A percentile compares a stretch with the other conserved stretches of the same genome.
Evolutionary conservation across 2,797 vertebrate species (phyloP).

Genomic region (Poeciliopsis gracilis): DNA sequence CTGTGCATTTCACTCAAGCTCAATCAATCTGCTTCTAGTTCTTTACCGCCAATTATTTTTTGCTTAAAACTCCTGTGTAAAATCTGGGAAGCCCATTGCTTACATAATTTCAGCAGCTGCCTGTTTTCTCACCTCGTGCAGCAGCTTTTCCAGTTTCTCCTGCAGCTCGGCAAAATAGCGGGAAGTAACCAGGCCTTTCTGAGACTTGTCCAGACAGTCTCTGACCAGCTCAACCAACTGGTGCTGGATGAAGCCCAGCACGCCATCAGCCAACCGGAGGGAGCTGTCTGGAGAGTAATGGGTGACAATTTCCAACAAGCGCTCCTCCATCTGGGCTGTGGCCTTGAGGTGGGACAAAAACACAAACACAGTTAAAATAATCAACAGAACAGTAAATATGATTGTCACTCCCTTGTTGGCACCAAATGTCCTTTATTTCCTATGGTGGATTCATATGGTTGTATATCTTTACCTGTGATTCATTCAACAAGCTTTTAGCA

Average conservation of each 20-base stretch:
- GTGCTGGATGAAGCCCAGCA: conserved; percentile 98
- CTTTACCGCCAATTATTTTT: conserved; percentile 11
- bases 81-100: not conserved
- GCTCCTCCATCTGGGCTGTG: conserved; percentile 97
- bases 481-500: conserved; percentile 11
- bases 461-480: conserved; percentile 7
- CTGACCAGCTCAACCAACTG: conserved; percentile 94
- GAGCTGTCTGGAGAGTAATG: conserved; percentile 85
- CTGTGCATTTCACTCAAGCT: conserved; percentile 9
- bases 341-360: conserved; percentile 79
- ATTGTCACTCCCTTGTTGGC: conserved; percentile 6
- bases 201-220: conserved; percentile 96
- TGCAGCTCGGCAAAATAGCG: conserved; percentile 97
- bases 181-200: conserved; percentile 92
- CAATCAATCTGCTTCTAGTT: conserved; percentile 42
- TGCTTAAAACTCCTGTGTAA: conserved; percentile 9
- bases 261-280: conserved; percentile 91
- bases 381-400: conserved; percentile 5
- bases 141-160: conserved; percentile 95
- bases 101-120: not conserved
- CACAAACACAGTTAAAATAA: conserved; percentile 24
- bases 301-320: conserved; percentile 89
- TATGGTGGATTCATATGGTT: conserved; percentile 19
- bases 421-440: conserved; percentile 16
- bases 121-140: conserved; percentile 86